phyloP scores from a whole-genome alignment of 2,888 invertebrate genomes.

The Heteropelma amictum region DNA sequence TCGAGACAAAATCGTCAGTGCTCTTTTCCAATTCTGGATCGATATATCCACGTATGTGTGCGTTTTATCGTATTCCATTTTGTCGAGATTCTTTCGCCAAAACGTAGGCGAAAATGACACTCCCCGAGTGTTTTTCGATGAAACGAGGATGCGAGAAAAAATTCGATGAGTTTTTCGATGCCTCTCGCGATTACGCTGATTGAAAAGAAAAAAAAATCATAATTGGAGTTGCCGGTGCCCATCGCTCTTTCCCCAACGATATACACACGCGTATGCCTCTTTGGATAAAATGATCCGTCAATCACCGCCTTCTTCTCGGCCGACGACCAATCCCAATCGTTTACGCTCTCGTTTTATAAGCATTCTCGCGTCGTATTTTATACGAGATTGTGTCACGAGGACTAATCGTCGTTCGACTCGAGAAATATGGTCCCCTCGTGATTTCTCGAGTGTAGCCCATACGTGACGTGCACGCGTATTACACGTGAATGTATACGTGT shows the following conservation, averaged over 20 bases:
- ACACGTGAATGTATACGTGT: not conserved
- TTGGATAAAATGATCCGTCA: slow-evolving; percentile 49
- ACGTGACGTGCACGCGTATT: not conserved
- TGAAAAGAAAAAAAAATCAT: too few species aligned
- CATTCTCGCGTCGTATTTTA: slow-evolving; percentile 18
- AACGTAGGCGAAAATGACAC: too few species aligned
- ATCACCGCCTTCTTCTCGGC: slow-evolving; percentile 50
- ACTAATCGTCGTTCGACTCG: slow-evolving; percentile 48
- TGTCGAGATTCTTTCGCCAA: not conserved
- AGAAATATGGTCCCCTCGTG: slow-evolving; percentile 16
- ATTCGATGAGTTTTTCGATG: too few species aligned
- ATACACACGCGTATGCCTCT: not conserved
- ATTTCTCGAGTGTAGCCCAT: too few species aligned
- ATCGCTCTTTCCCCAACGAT: slow-evolving; percentile 1
- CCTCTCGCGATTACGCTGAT: too few species aligned
- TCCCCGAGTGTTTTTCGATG: too few species aligned
- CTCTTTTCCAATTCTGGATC: slow-evolving; percentile 6
- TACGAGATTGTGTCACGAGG: slow-evolving; percentile 46
- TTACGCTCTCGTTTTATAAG: slow-evolving; percentile 8
- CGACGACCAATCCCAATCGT: slow-evolving; percentile 45
- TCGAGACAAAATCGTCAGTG: slow-evolving; percentile 62
- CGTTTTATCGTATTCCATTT: not conserved
- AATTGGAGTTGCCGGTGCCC: too few species aligned
- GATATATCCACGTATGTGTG: not conserved
- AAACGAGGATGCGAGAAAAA: too few species aligned